Base-by-base conservation (phyloP, 2,888 invertebrate genomes). In the Lacanobia oleracea region DNA sequence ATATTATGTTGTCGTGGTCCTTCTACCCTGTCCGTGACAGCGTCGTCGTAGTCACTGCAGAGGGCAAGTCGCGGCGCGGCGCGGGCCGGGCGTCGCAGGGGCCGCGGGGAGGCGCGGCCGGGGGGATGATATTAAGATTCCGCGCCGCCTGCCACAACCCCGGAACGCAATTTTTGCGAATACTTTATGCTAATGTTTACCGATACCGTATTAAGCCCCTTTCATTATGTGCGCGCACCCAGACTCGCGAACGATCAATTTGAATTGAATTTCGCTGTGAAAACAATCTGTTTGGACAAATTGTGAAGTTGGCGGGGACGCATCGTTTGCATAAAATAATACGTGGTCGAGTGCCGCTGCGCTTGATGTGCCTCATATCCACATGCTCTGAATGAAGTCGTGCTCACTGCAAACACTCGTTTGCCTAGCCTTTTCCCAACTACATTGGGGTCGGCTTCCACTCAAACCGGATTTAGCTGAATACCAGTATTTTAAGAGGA, bases 261-360 rank as follows among this genome's bases (percentile, higher is more conserved):
- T 86, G 88, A 92, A 93, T 93, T 91, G 90, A 91, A 91, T 92
- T 92, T 91, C 83, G 72, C 88, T 86, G 81, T 86, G 90, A 91
- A 93, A 93, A 92, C 93, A 93, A 93, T 93, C 92, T 93, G 93
- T 91, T 92, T 91, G 91, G 87, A 90, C 91, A 91, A 92, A 91
- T 90, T 90, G 89, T 87, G 88, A 91, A 92, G 91, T 91, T 91
- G 80, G 90, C 82, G 88, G 21, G 21, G 12, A 50, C 56, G 45
- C 53, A 84, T 72, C 81, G 90, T 94, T 93, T 91, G 88, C 93
- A 93, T 93, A 90, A 86, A 91, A 91, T 90, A 92, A 93, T 89
- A 90, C 82, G 87, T 37, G 37, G 48, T 23, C 6, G 77, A 50
- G 76, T 27, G 53, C 40, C 40, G 27, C 23, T n/a, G 21, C 21